A percentile compares a stretch with the other conserved stretches of the same genome.
Conservation (phyloP, 2,797 vertebrate genomes). For the Acanthis flammea region DNA sequence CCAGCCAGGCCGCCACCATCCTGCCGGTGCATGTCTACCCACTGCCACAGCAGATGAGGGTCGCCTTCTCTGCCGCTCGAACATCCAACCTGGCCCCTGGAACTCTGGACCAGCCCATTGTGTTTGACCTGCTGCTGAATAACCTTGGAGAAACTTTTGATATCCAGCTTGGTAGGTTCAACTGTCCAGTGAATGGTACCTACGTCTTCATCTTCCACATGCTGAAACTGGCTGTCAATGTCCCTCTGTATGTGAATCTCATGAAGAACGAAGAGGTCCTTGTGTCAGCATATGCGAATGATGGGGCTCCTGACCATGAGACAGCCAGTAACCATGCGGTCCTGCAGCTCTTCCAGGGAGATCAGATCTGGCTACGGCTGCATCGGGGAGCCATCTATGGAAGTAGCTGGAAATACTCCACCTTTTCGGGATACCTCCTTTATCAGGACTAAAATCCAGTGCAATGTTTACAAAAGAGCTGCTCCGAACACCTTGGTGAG, state of each 20-base stretch:
- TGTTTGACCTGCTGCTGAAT: slow-evolving; percentile 92
- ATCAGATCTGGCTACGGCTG: slow-evolving; percentile 94
- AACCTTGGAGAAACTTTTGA: slow-evolving; percentile 94
- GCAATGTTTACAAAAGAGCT: slow-evolving; percentile 62
- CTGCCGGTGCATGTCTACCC: slow-evolving; percentile 90
- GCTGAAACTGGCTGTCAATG: slow-evolving; percentile 93
- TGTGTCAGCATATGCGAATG: slow-evolving; percentile 95
- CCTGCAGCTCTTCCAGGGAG: slow-evolving; percentile 91
- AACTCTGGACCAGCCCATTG: slow-evolving; percentile 93
- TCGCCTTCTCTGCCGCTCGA: slow-evolving; percentile 93
- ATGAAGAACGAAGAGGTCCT: slow-evolving; percentile 98
- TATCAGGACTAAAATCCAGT: slow-evolving; percentile 89
- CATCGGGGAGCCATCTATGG: slow-evolving; percentile 97
- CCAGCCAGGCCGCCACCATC: slow-evolving; percentile 80
- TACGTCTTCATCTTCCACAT: slow-evolving; percentile 98
- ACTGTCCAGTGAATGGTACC: slow-evolving; percentile 89
- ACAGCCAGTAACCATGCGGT: slow-evolving; percentile 96
- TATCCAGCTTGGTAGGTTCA: slow-evolving; percentile 89
- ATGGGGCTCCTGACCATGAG: slow-evolving; percentile 95
- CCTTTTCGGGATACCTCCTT: slow-evolving; percentile 96
- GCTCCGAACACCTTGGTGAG: slow-evolving; percentile 64
- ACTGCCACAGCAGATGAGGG: slow-evolving; percentile 87
- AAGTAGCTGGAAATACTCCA: slow-evolving; percentile 99
- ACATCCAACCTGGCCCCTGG: slow-evolving; percentile 95
- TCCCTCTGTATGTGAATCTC: slow-evolving; percentile 94